Base-by-base conservation (phyloP, 2,888 invertebrate species). In the Plusia festucae region DNA sequence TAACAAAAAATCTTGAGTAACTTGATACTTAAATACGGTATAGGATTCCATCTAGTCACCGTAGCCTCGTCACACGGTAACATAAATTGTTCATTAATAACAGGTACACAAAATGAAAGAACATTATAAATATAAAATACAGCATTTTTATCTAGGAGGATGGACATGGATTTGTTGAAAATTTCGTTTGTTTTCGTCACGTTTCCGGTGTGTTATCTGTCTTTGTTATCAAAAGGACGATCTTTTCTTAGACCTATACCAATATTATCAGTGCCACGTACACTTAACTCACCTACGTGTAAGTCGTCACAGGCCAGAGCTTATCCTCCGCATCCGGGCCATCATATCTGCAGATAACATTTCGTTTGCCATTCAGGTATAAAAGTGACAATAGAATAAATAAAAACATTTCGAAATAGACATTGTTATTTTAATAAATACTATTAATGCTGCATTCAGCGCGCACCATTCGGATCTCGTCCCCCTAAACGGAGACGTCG, bases 351-450 rank as follows among this genome's bases (percentile, higher is more conserved):
- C 71, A 85, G 84, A 86, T 86, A 83, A 85, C 76, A 66, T 54
- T 80, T 85, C 82, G 85, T 87, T 82, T 81, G 76, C 76, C 70
- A 68, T 79, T 77, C 85, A 86, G 82, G 86, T 85, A 85, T 79
- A 71, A 62, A 74, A 76, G 79, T 78, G 63, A 79, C 80, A 88
- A 89, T 85, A 87, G 88, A 71, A 76, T 68, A 68, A 72, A 77
- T 70, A 78, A 61, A 78, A 76, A 65, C 60, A 73, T 65, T 66
- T 70, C 15, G 74, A 75, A 82, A 86, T 85, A 86, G 81, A 83
- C 87, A 88, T 90, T 93, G 92, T 94, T 93, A 92, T 93, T 93
- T 88, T 90, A 93, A 93, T 93, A 93, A 93, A 93, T 87, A 90
- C 85, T 89, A 90, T 92, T 91, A 91, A 92, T 87, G 86, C 85